Evolutionary conservation across 2,113 vertebrate species (phyloP).

Genomic region (Silurus meridionalis): DNA sequence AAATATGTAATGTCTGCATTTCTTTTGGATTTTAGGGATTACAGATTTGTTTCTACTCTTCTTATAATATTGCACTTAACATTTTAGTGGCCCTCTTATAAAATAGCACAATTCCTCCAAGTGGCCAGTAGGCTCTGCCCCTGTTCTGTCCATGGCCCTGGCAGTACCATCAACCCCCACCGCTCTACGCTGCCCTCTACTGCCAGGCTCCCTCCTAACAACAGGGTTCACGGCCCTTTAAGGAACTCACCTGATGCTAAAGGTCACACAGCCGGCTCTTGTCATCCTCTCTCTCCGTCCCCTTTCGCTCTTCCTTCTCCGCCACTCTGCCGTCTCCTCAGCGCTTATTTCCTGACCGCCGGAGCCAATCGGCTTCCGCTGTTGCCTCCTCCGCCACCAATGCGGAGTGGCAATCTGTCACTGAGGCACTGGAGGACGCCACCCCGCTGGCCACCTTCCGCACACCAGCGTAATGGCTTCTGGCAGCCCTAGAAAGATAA

Average conservation of each 20-base stretch:
- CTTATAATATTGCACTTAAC: neutral
- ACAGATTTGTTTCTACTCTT: neutral
- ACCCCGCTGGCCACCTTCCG: conserved; percentile 95
- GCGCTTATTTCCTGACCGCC: conserved; percentile 91
- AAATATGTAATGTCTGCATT: neutral
- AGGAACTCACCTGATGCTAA: conserved; percentile 69
- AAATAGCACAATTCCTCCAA: conserved; percentile 19
- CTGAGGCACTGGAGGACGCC: conserved; percentile 87
- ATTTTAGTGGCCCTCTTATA: conserved; percentile 15
- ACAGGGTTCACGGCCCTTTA: conserved; percentile 69
- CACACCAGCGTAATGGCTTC: conserved; percentile 96
- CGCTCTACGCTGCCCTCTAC: conserved; percentile 55
- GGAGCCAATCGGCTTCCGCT: conserved; percentile 89
- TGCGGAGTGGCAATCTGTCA: conserved; percentile 98
- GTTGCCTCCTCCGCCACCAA: conserved; percentile 86
- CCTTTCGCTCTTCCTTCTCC: conserved; percentile 58
- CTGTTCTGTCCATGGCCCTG: conserved; percentile 65
- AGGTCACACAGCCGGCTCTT: conserved; percentile 76
- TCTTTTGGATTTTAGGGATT: neutral
- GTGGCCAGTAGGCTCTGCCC: conserved; percentile 46
- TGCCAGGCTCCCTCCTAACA: conserved; percentile 72
- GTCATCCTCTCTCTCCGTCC: conserved; percentile 65
- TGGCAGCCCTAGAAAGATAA: conserved; percentile 84
- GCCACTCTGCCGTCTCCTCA: conserved; percentile 60
- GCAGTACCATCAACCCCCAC: conserved; percentile 63